Base-by-base conservation (phyloP, 2,113 vertebrate species). In the Melospiza melodia region DNA sequence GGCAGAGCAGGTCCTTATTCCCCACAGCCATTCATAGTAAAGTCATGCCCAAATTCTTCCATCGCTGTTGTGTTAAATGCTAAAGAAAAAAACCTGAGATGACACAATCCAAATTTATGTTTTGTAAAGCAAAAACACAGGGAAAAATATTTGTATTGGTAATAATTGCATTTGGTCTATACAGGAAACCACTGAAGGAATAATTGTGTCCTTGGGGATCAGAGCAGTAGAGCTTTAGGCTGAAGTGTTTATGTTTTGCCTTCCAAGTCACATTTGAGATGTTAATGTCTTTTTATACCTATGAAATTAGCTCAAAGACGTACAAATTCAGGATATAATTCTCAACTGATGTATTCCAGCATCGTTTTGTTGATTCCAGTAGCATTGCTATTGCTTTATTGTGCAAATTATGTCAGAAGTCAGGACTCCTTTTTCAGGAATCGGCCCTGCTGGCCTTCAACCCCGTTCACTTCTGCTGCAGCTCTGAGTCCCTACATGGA, bases 241-340 rank as follows among this genome's bases (percentile, higher is more conserved):
- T 54, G 67, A 77, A 66, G 10, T 80, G 55, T 89, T 96, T 95
- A 46, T 88, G 84, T 90, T 76, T 86, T 67, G 67, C 63, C 59
- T 49, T 92, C 37, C 69, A 73, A 76, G 71, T 87, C 33, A 76
- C 20, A 65, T 87, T 81, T 76, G 58, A 87, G 84, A 77, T 1
- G 0, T 79, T 82, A 78, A 39, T 58, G 58, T 35, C 87, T 24
- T 84, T 91, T 81, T 61, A 74, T 75, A 82, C 77, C 61, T 94
- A 71, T 84, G 61, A 89, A 93, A 83, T 89, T 67, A 81, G 25
- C 51, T 87, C 35, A 46, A 80, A 76, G 58, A 66, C 39, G 10
- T 54, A 87, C 6, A 74, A 57, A 84, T 72, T 52, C 44, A 73
- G 77, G 69, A 49, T 74, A 52, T 69, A 44, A 61, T 91, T 95